phyloP scores from a whole-genome alignment of 2,797 vertebrate genomes.

The Pithecia hirsuta region DNA sequence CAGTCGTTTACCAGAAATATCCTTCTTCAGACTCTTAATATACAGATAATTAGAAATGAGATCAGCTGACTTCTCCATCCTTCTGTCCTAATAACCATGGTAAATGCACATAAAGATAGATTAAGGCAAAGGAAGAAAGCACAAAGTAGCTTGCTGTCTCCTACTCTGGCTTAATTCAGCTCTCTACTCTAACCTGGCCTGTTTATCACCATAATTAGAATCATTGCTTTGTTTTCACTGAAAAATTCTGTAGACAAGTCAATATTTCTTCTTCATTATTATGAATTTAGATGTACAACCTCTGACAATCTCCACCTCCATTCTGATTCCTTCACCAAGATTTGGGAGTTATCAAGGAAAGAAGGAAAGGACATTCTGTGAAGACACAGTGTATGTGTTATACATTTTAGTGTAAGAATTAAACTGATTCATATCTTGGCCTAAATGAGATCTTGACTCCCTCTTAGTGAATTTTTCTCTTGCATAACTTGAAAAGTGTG shows the following conservation, averaged over 20 bases:
- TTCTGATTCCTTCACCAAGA: neutral
- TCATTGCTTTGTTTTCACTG: neutral
- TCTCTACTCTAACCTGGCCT: neutral
- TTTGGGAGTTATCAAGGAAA: neutral
- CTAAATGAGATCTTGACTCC: neutral
- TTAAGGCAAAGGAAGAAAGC: neutral
- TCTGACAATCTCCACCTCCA: neutral
- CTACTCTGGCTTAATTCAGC: neutral
- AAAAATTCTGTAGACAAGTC: neutral
- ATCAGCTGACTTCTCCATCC: neutral
- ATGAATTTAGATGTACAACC: neutral
- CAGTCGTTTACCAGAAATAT: neutral
- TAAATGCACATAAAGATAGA: neutral
- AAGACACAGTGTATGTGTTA: neutral
- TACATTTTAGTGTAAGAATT: neutral
- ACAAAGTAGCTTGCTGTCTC: neutral
- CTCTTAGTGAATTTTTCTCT: neutral
- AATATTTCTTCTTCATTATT: neutral
- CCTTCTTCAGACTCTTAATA: neutral
- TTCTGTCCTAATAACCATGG: neutral
- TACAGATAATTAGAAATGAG: neutral
- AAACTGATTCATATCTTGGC: neutral
- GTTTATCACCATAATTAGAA: neutral
- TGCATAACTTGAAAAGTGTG: neutral
- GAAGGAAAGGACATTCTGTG: neutral